Evolutionary conservation across 2,888 invertebrate genomes (phyloP).

Genomic region (Drosophila gaucha): DNA sequence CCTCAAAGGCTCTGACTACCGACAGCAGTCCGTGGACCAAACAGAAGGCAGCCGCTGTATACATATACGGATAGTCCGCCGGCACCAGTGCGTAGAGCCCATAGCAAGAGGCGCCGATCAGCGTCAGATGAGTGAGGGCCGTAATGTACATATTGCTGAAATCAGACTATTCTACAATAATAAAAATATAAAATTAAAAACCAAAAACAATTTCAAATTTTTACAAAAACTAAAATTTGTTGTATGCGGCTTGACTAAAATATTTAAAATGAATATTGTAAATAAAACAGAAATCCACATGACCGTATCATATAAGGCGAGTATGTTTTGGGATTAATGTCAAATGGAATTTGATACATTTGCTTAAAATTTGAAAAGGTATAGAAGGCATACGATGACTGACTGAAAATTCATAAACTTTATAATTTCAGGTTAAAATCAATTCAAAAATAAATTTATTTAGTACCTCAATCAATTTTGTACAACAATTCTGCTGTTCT

Average conservation of each 20-base stretch:
- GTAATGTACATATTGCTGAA: neutral
- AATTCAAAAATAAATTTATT: too few species aligned
- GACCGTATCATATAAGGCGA: neutral
- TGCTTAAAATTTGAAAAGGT: too few species aligned
- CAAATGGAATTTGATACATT: neutral
- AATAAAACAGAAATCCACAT: rapidly evolving
- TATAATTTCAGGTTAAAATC: too few species aligned
- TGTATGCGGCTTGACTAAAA: neutral
- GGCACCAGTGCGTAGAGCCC: conserved; percentile 50
- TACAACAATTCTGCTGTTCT: too few species aligned
- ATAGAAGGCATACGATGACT: too few species aligned
- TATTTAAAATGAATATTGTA: neutral
- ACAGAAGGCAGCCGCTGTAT: conserved; percentile 61
- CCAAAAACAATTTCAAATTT: neutral
- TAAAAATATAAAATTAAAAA: neutral
- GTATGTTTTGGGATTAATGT: neutral
- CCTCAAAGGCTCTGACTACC: conserved; percentile 31
- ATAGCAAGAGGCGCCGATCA: conserved; percentile 56
- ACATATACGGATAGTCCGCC: conserved; percentile 60
- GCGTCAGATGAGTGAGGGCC: conserved; percentile 22
- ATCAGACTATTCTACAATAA: neutral
- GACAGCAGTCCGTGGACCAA: conserved; percentile 66
- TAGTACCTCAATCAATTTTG: too few species aligned
- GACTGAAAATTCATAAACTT: too few species aligned
- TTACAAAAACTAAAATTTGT: neutral